Percentiles rank a stretch among this genome's conserved stretches.
Conservation (phyloP, 2,888 invertebrate genomes). For the Lepidocyrtoides sp. region DNA sequence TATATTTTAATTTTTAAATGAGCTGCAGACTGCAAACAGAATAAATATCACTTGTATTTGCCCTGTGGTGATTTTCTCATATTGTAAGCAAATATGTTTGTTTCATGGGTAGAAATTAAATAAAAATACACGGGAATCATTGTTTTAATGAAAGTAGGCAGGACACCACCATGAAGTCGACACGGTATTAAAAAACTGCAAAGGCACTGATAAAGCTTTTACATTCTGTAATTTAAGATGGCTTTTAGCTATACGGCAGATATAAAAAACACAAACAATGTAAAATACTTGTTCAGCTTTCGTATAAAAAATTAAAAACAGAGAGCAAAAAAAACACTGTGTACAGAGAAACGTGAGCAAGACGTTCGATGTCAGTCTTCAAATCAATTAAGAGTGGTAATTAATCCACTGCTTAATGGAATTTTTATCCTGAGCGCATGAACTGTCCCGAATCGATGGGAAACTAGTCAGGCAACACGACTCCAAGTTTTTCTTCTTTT, state of each 20-base stretch:
- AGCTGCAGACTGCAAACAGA: background rate
- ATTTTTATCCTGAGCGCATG: conserved; percentile 67
- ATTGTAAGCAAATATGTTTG: background rate
- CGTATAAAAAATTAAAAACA: background rate
- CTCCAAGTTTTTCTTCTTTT: conserved; percentile 50
- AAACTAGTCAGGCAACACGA: conserved; percentile 75
- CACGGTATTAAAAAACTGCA: background rate
- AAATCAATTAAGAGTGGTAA: conserved; percentile 77
- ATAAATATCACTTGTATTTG: background rate
- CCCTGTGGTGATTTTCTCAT: conserved; percentile 37
- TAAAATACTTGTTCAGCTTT: conserved; percentile 12
- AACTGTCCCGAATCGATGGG: conserved; percentile 73
- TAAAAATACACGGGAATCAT: conserved; percentile 43
- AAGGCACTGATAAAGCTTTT: conserved; percentile 21
- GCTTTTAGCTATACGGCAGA: conserved; percentile 41
- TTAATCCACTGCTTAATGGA: conserved; percentile 75
- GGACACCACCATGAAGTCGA: conserved; percentile 34
- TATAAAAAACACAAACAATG: background rate
- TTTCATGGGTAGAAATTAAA: background rate
- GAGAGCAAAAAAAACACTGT: background rate
- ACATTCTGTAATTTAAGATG: conserved; percentile 53
- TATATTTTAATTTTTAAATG: conserved; percentile 37
- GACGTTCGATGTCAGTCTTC: conserved; percentile 75
- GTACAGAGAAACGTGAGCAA: conserved; percentile 66
- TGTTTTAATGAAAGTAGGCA: conserved; percentile 54